Evolutionary conservation across 1,140 invertebrate species (phyloP).

Genomic region (Nebria ingens): DNA sequence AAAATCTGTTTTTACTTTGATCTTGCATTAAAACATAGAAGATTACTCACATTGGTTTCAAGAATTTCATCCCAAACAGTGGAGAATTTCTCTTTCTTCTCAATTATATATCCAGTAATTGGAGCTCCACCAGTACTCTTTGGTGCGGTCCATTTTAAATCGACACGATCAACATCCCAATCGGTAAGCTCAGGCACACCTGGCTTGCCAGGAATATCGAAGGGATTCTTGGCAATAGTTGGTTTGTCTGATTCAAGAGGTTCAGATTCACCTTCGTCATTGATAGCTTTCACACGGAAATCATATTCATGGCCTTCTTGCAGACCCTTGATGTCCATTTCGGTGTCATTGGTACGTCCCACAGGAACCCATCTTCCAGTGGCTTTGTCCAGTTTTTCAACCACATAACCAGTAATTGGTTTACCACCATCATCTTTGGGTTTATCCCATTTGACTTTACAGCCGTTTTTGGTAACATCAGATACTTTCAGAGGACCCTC

Average conservation of each 20-base stretch:
- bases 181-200: conserved; percentile 81
- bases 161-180: conserved; percentile 87
- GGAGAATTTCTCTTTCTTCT: conserved; percentile 90
- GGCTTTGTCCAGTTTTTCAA: conserved; percentile 91
- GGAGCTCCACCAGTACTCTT: conserved; percentile 85
- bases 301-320: conserved; percentile 91
- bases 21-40: too few species aligned
- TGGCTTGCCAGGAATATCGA: conserved; percentile 79
- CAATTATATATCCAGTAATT: conserved; percentile 91
- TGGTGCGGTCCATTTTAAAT: conserved; percentile 88
- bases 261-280: conserved; percentile 95
- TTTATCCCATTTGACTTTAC: conserved; percentile 92
- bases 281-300: conserved; percentile 95
- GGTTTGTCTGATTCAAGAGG: conserved; percentile 79
- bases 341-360: conserved; percentile 73
- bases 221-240: conserved; percentile 89
- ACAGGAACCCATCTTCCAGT: conserved; percentile 92
- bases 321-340: conserved; percentile 85
- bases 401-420: conserved; percentile 89
- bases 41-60: conserved; percentile 52
- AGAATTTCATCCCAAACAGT: conserved; percentile 80
- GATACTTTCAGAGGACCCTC: conserved; percentile 86
- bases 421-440: conserved; percentile 97
- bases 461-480: conserved; percentile 85
- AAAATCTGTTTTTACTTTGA: too few species aligned